phyloP scores from a whole-genome alignment of 2,797 vertebrate species.

The Lindbergichthys nudifrons region DNA sequence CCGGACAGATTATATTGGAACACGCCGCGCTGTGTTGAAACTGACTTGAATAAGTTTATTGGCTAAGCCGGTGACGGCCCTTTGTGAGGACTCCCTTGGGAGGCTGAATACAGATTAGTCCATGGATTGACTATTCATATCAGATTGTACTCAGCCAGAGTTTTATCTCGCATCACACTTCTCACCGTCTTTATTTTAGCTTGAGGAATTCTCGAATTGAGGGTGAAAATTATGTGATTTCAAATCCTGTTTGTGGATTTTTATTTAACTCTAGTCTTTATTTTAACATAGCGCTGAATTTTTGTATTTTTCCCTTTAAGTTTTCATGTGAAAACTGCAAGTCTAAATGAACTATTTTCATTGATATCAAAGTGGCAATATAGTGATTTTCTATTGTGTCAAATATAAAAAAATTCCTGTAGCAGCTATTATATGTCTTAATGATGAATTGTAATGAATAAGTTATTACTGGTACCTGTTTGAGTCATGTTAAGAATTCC shows the following conservation, averaged over 20 bases:
- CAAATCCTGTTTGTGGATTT: background rate
- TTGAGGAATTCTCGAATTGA: background rate
- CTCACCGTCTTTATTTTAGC: conserved; percentile 32
- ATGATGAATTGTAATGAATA: conserved; percentile 7
- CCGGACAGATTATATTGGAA: conserved; percentile 79
- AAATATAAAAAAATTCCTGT: background rate
- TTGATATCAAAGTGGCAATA: background rate
- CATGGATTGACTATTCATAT: conserved; percentile 71
- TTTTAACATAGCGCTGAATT: background rate
- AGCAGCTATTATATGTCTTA: background rate
- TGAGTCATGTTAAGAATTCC: background rate
- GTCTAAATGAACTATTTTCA: background rate
- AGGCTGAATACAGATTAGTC: conserved; percentile 77
- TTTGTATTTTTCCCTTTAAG: background rate
- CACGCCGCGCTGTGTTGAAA: conserved; percentile 74
- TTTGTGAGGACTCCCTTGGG: conserved; percentile 68
- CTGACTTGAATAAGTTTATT: conserved; percentile 77
- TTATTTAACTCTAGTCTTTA: background rate
- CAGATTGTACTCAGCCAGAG: conserved; percentile 47
- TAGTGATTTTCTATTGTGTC: background rate
- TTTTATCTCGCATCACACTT: conserved; percentile 39
- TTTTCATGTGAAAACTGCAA: background rate
- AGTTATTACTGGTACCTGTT: background rate
- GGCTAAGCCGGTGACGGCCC: conserved; percentile 60
- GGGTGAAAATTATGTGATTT: background rate